Evolutionary conservation across 1,140 invertebrate genomes (phyloP).

Genomic region (Drosophila melanica): DNA sequence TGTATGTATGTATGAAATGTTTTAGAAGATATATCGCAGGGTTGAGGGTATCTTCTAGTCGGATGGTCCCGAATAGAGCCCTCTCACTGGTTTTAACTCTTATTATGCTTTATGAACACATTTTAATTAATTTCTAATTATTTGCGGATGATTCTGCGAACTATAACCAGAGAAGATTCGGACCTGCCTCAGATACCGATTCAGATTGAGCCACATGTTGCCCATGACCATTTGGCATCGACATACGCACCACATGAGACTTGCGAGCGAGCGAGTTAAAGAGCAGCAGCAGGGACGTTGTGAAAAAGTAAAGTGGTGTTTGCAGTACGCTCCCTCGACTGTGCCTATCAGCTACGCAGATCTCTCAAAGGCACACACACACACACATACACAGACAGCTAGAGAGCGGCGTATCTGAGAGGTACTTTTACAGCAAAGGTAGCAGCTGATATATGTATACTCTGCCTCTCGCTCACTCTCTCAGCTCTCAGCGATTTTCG

Average conservation of each 20-base stretch:
- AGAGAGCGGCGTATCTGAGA: constrained; percentile 14
- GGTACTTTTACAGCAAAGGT: constrained; percentile 33
- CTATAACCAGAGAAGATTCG: constrained; percentile 9
- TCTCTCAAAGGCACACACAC: constrained; percentile 19
- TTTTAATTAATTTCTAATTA: constrained; percentile 27
- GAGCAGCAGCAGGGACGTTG: neutral
- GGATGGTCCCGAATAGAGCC: too few species aligned
- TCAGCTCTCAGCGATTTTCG: neutral
- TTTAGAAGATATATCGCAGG: too few species aligned
- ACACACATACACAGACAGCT: neutral
- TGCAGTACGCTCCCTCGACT: constrained; percentile 17
- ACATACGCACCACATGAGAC: constrained; percentile 14
- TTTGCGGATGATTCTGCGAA: constrained; percentile 22
- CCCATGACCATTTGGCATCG: constrained; percentile 25
- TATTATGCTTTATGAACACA: constrained; percentile 7
- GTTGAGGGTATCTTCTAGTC: too few species aligned
- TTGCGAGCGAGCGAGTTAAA: neutral
- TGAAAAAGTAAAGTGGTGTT: neutral
- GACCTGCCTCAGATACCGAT: neutral
- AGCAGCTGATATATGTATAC: constrained; percentile 12
- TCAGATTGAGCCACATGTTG: constrained; percentile 40
- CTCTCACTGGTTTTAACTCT: too few species aligned
- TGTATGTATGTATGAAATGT: too few species aligned
- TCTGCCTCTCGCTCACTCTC: neutral
- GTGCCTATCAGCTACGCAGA: constrained; percentile 44